Evolutionary conservation across 2,888 invertebrate genomes (phyloP).

Genomic region (Argyresthia goedartella): DNA sequence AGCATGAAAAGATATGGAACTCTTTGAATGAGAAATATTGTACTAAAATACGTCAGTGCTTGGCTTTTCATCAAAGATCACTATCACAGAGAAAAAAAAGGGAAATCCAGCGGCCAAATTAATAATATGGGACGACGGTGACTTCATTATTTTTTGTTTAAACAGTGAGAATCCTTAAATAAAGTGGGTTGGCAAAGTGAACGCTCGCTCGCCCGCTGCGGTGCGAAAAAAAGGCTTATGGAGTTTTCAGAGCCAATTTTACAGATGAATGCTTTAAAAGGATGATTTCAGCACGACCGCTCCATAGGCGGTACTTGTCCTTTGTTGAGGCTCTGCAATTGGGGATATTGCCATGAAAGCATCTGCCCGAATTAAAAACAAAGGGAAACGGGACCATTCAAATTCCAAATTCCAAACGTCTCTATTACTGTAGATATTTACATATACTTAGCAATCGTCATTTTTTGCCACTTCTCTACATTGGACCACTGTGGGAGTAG

Average conservation of each 20-base stretch:
- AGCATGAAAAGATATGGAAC: too few relatives aligned
- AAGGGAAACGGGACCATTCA: neutral
- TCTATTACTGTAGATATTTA: too few relatives aligned
- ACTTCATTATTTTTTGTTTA: slow-evolving; percentile 40
- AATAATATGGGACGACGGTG: slow-evolving; percentile 19
- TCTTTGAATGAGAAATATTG: too few relatives aligned
- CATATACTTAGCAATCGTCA: too few relatives aligned
- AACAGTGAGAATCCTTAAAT: slow-evolving; percentile 23
- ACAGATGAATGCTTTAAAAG: slow-evolving; percentile 8
- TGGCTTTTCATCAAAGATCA: too few relatives aligned
- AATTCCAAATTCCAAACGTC: too few relatives aligned
- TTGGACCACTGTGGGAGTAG: too few relatives aligned
- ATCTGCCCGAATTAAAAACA: slow-evolving; percentile 18
- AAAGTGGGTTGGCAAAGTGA: too few relatives aligned
- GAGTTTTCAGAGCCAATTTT: slow-evolving; percentile 27
- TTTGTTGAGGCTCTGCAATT: slow-evolving; percentile 3
- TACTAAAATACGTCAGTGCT: too few relatives aligned
- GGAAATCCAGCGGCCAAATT: neutral
- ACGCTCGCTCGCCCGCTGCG: slow-evolving; percentile 10
- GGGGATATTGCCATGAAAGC: slow-evolving; percentile 7
- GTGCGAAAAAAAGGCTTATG: slow-evolving; percentile 45
- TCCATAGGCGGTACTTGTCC: neutral
- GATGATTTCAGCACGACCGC: slow-evolving; percentile 6
- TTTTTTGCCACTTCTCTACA: too few relatives aligned
- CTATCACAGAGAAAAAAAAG: too few relatives aligned